Evolutionary conservation across 1,140 invertebrate species (phyloP).

Genomic region (Lordiphosa collinella): DNA sequence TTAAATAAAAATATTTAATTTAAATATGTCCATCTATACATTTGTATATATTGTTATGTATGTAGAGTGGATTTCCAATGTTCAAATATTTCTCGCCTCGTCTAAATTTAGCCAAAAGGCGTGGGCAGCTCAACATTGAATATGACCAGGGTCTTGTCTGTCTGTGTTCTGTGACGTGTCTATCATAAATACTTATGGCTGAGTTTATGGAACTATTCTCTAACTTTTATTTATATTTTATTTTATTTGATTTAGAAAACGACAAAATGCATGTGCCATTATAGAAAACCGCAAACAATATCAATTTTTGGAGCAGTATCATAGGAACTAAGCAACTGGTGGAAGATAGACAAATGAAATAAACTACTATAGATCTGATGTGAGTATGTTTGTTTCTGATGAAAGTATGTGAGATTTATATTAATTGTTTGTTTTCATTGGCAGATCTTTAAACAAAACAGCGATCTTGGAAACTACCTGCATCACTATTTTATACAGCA

Average conservation of each 20-base stretch:
- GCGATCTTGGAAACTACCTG: constrained; percentile 23
- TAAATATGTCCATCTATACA: constrained; percentile 38
- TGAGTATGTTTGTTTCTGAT: constrained; percentile 28
- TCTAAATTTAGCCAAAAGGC: constrained; percentile 65
- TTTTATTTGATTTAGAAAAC: constrained; percentile 11
- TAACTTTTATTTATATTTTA: constrained; percentile 18
- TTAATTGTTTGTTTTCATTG: neutral
- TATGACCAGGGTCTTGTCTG: constrained; percentile 47
- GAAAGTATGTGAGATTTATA: neutral
- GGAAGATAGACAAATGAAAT: neutral
- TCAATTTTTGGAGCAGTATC: constrained; percentile 54
- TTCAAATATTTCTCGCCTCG: constrained; percentile 40
- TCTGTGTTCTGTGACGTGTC: constrained; percentile 41
- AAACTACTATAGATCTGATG: constrained; percentile 8
- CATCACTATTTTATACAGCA: constrained; percentile 16
- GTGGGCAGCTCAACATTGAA: constrained; percentile 67
- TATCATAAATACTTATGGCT: constrained; percentile 46
- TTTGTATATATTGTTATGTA: constrained; percentile 5
- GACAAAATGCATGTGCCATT: constrained; percentile 73
- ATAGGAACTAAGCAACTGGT: constrained; percentile 50
- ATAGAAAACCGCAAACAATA: constrained; percentile 31
- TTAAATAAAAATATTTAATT: constrained; percentile 44
- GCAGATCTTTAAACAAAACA: constrained; percentile 34
- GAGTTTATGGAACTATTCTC: constrained; percentile 26
- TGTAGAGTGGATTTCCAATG: constrained; percentile 42